Conservation (phyloP, 2,797 vertebrate species). For the Scyliorhinus canicula region DNA sequence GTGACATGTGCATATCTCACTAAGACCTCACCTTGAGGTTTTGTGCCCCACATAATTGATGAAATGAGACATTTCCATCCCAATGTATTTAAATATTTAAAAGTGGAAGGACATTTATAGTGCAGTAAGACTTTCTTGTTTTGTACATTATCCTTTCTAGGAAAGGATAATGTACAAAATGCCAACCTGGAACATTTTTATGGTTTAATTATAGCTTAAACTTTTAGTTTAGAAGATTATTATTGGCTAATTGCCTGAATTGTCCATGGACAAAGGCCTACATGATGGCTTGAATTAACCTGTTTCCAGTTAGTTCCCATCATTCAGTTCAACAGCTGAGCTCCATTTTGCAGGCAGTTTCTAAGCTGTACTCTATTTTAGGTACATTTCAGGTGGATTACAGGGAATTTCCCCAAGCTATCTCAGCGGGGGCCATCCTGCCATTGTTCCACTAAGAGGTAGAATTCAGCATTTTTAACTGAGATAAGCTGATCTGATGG, state of each 20-base stretch:
- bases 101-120: background rate
- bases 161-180: no score
- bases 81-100: background rate
- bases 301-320: background rate
- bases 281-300: background rate
- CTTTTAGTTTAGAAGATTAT: background rate
- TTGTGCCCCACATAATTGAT: background rate
- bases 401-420: background rate
- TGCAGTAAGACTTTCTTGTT: background rate
- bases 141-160: background rate
- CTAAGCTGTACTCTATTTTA: background rate
- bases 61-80: background rate
- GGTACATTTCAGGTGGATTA: background rate
- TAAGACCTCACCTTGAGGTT: background rate
- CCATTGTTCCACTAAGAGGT: background rate
- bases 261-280: background rate
- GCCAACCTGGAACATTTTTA: background rate
- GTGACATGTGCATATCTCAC: background rate
- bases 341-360: background rate
- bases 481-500: background rate
- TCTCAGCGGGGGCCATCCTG: background rate
- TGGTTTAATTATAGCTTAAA: background rate
- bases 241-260: background rate
- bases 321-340: background rate
- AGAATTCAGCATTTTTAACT: background rate